These are phyloP conservation scores for Misgurnus mizolepis DNA, from an alignment of 2,113 vertebrate genomes.

Conservation along the genomic window DNA sequence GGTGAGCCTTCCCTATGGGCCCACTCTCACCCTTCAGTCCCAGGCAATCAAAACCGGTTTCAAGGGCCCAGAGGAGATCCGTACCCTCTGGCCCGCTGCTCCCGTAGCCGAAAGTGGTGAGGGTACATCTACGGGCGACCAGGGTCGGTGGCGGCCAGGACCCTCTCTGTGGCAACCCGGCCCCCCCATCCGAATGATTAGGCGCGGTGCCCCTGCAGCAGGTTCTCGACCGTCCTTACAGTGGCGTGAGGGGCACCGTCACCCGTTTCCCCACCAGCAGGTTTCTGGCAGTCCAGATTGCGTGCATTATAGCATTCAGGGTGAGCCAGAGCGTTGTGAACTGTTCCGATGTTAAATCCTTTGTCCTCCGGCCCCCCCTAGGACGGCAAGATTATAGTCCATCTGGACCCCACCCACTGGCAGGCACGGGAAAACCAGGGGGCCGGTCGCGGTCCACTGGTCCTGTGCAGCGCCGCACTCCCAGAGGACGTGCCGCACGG, in stretches of 20 bases:
- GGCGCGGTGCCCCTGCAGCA: not conserved
- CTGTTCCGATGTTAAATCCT: rapidly evolving
- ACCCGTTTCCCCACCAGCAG: slow-evolving; percentile 39
- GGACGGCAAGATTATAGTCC: not conserved
- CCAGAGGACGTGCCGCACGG: slow-evolving; percentile 25
- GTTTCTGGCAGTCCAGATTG: slow-evolving; percentile 27
- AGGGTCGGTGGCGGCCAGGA: not conserved
- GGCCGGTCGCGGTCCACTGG: slow-evolving; percentile 36
- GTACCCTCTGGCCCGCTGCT: slow-evolving; percentile 17
- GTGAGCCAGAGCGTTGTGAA: slow-evolving; percentile 40
- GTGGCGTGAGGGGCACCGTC: not conserved
- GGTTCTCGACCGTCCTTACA: too few relatives aligned
- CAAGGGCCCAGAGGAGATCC: not conserved
- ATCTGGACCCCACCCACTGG: slow-evolving; percentile 12
- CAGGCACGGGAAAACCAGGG: slow-evolving; percentile 22
- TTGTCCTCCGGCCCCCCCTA: slow-evolving; percentile 2
- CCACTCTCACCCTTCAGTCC: too few relatives aligned
- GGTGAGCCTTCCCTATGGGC: too few relatives aligned
- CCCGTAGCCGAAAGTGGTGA: slow-evolving; percentile 10
- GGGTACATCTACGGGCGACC: slow-evolving; percentile 13
- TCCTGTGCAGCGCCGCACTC: slow-evolving; percentile 17
- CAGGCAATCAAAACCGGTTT: too few relatives aligned
- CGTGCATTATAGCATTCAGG: not conserved
- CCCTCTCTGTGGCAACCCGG: not conserved
- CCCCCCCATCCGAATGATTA: not conserved